Base-by-base conservation (phyloP, 2,888 invertebrate genomes). In the Sarcophaga subvicina region DNA sequence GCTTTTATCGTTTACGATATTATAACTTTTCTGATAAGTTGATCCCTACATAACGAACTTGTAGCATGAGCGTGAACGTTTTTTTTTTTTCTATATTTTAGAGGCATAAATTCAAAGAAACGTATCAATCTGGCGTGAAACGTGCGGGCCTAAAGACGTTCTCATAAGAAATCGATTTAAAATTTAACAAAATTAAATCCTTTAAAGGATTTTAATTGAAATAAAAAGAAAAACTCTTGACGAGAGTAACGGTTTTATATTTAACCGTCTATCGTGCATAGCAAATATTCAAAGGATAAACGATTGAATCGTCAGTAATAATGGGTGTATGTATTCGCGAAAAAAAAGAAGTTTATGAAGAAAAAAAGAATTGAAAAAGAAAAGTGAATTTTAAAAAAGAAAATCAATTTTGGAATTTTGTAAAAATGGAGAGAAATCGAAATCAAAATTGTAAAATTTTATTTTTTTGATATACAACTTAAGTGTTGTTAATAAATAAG, bases 81-180 rank as follows among this genome's bases (percentile, higher is more conserved):
- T 37, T 37, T 37, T 37, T n/a, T 76, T 83, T 71, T 83, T 73
- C 45, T 69, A 70, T 90, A 90, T 90, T 89, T 89, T 78, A 90
- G 85, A 80, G 73, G 60, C 66, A 60, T 2, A 70, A 64, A 63
- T 64, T 80, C 70, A 25, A 77, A 47, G 72, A 64, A 77, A 75
- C 62, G n/a, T 79, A 76, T 89, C 89, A 91, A 88, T 90, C 89
- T 84, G 86, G 78, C 64, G 87, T 82, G 63, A 85, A 70, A 85
- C 83, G 86, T 81, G 84, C 27, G 82, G 75, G 82, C 70, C 82
- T 79, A 67, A 86, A 89, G 90, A 90, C 91, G 90, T 89, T 77
- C 20, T 76, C 78, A 54, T 59, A 20, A 69, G 14, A 71, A 76
- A 63, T 60, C 62, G 2, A 62, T 25, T 5, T n/a, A 8, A 54